Conservation (phyloP, 2,888 invertebrate species). For the Volucella inanis region DNA sequence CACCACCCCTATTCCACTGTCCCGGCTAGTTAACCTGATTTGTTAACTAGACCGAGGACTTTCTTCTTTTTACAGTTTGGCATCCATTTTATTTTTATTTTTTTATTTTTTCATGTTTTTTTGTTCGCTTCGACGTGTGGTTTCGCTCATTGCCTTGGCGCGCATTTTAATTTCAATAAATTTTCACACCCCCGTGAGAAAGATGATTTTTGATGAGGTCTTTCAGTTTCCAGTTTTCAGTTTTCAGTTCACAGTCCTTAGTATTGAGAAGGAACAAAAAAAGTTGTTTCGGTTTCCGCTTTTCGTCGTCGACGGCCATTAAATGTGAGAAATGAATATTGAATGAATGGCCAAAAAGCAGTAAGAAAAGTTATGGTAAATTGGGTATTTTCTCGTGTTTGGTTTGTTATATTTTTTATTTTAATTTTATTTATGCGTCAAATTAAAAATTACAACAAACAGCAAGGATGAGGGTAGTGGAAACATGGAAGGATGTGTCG, state of each 20-base stretch:
- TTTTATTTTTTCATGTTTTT: slow-evolving; percentile 13
- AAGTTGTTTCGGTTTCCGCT: not conserved
- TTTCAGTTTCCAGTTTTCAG: slow-evolving; percentile 34
- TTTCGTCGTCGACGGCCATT: slow-evolving; percentile 59
- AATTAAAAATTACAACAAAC: slow-evolving; percentile 72
- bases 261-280: no score
- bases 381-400: slow-evolving; percentile 52
- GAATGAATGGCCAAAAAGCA: slow-evolving; percentile 63
- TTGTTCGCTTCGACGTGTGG: slow-evolving; percentile 50
- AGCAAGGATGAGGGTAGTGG: slow-evolving; percentile 56
- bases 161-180: slow-evolving; percentile 69
- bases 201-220: slow-evolving; percentile 71
- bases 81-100: not conserved
- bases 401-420: slow-evolving; percentile 24
- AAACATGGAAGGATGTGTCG: slow-evolving; percentile 76
- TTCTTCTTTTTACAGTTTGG: not conserved
- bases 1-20: slow-evolving; percentile 16
- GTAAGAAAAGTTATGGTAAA: slow-evolving; percentile 64
- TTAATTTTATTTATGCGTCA: slow-evolving; percentile 73
- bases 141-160: slow-evolving; percentile 4
- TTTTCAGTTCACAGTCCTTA: slow-evolving; percentile 9
- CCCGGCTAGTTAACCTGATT: slow-evolving; percentile 70
- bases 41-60: slow-evolving; percentile 47
- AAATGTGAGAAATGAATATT: slow-evolving; percentile 74
- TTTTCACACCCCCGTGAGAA: slow-evolving; percentile 31